These are phyloP conservation scores for Tragelaphus scriptus DNA, from an alignment of 2,113 vertebrate species.

Conservation along the genomic window DNA sequence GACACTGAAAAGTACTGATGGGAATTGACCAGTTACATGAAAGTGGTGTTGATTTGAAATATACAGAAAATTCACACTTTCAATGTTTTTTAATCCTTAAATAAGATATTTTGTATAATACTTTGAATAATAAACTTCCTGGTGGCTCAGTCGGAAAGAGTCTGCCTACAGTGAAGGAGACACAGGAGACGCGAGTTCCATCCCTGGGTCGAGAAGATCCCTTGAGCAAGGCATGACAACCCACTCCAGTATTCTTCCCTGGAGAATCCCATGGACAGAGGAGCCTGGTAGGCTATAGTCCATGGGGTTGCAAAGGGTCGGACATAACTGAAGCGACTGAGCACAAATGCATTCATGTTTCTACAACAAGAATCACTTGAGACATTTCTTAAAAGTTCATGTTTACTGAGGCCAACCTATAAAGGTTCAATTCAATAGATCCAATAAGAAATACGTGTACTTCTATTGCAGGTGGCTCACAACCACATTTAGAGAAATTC, in stretches of 20 bases:
- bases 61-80: background rate
- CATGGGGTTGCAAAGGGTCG: accelerated
- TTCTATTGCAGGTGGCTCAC: background rate
- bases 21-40: background rate
- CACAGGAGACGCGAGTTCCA: accelerated
- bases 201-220: background rate
- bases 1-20: background rate
- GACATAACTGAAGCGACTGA: background rate
- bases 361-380: background rate
- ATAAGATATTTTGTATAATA: background rate
- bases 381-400: background rate
- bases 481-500: background rate
- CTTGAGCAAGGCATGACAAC: background rate
- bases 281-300: background rate
- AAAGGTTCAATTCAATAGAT: background rate
- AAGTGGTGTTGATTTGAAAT: background rate
- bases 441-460: background rate
- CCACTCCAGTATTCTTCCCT: background rate
- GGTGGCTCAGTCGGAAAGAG: background rate
- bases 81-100: background rate
- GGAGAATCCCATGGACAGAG: background rate
- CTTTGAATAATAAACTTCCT: background rate
- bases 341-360: accelerated
- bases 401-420: background rate
- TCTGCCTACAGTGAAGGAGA: background rate